Evolutionary conservation across 2,888 invertebrate species (phyloP), one percentile per base, ranked within the genome.

Genomic region (Phlogophora meticulosa): DNA sequence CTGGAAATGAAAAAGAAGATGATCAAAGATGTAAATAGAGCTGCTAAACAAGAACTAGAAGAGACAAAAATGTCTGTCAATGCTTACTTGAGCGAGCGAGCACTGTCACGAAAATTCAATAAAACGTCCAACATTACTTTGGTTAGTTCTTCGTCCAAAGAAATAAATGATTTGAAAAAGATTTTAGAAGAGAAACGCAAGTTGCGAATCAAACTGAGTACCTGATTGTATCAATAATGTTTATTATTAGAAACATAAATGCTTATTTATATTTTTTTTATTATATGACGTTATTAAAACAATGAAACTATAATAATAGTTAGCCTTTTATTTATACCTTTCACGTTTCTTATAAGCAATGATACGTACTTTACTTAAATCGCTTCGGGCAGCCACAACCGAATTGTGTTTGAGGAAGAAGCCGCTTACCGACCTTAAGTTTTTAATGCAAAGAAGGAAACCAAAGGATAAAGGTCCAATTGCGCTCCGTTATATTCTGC

Each of bases 131-230:
- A 81, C 59, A 24, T 82, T 11, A 67, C 65, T 11, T 15, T 85
- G 28, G 84, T 85, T 40, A 76, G 63, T 24, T 51, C 85, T 11
- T 61, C 89, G 7, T 83, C 88, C n/a, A 93, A 95, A 78, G 96
- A 96, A 85, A 89, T 96, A 79, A 85, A 83, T 72, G 88, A 93
- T 61, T 87, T 96, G 59, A 95, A 94, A 84, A 94, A 91, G 74
- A 88, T 91, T 72, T 89, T 96, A 76, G 91, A 95, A 76, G 94
- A 96, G 69, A 96, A 95, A 77, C 91, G 95, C 79, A 93, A 89
- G 69, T 80, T 93, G 72, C 88, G 94, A 43, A 83, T 88, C 52
- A 59, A 83, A 69, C 32, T 81, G 32, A 79, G 49, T 68, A 53
- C 64, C 40, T 62, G 60, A 72, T 62, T 64, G n/a, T 55, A 49